Percentiles rank a stretch among this genome's conserved stretches.
phyloP scores from a whole-genome alignment of 2,797 vertebrate species.

The Leuciscus waleckii region DNA sequence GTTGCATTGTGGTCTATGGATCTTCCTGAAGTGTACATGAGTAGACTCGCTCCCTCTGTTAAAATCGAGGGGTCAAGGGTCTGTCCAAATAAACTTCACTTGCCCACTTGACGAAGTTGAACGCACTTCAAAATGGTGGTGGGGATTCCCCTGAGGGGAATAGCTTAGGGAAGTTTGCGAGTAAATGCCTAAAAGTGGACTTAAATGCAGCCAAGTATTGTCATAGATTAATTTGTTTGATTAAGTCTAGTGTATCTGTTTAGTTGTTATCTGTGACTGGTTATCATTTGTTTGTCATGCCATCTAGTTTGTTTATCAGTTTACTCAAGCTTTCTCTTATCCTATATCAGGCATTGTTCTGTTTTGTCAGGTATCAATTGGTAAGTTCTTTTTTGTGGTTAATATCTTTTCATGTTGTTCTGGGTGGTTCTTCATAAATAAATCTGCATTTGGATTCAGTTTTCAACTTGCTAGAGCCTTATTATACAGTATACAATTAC shows the following conservation, averaged over 20 bases:
- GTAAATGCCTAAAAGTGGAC: no score
- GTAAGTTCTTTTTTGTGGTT: neutral
- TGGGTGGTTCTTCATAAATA: neutral
- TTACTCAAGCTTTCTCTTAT: neutral
- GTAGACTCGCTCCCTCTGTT: no score
- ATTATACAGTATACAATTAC: neutral
- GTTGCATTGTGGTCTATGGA: no score
- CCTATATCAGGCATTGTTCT: neutral
- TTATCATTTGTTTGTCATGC: neutral
- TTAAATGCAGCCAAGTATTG: neutral
- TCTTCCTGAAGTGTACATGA: no score
- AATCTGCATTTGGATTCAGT: constrained; percentile 1
- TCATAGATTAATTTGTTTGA: neutral
- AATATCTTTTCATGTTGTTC: neutral
- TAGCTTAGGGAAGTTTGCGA: no score
- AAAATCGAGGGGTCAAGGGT: no score
- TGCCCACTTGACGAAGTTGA: no score
- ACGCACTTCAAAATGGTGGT: no score
- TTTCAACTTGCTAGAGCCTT: neutral
- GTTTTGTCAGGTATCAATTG: neutral
- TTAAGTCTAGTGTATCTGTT: neutral
- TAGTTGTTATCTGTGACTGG: neutral
- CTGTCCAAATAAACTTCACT: no score
- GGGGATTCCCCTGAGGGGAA: no score
- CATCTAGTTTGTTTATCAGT: neutral